Percentiles rank a stretch among this genome's conserved stretches.
Evolutionary conservation across 1,140 invertebrate genomes (phyloP).

Genomic region (Bombus haemorrhoidalis): DNA sequence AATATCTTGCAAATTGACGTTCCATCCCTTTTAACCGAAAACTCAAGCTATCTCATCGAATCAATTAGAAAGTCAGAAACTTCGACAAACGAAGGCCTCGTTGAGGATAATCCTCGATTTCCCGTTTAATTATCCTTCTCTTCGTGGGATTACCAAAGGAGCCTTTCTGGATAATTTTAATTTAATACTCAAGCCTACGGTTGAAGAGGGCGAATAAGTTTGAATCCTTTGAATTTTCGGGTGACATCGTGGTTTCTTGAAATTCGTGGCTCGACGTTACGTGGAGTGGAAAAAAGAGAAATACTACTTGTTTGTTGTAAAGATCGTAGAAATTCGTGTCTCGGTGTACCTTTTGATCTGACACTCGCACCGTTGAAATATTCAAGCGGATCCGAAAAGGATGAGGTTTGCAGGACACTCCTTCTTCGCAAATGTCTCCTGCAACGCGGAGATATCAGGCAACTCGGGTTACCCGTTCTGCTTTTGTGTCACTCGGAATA

Average conservation of each 20-base stretch:
- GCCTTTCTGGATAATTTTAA: not conserved
- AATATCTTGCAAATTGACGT: not conserved
- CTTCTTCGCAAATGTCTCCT: not conserved
- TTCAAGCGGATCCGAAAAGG: constrained; percentile 1
- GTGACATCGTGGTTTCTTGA: not conserved
- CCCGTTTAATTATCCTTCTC: not conserved
- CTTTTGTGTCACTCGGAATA: constrained; percentile 11
- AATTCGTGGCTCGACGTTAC: not conserved
- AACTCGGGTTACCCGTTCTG: not conserved
- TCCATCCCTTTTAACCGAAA: not conserved
- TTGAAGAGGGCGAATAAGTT: not conserved
- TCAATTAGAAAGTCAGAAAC: constrained; percentile 3
- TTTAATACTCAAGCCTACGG: not conserved
- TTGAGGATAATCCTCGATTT: not conserved
- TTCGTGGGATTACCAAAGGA: not conserved
- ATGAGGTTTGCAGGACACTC: not conserved
- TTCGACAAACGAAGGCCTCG: not conserved
- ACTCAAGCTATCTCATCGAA: not conserved
- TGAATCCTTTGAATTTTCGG: not conserved
- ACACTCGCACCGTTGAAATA: constrained; percentile 4
- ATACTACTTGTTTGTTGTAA: not conserved
- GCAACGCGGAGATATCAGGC: constrained; percentile 6
- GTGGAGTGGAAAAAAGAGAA: not conserved
- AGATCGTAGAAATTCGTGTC: constrained; percentile 8
- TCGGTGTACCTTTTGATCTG: not conserved